Conservation (phyloP, 2,113 vertebrate species). For the Lepidothrix coronata region DNA sequence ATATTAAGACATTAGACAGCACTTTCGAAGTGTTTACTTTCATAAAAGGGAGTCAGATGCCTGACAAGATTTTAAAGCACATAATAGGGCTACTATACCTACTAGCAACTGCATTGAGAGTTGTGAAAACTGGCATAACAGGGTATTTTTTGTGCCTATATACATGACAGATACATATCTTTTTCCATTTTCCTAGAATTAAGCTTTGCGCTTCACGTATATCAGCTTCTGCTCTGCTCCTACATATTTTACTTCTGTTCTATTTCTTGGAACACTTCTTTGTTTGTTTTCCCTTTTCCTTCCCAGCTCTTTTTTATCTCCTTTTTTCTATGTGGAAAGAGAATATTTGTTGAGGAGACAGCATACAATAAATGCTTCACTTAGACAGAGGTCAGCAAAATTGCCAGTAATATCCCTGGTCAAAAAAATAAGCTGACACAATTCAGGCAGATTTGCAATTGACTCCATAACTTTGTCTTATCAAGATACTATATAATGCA, state of each 20-base stretch:
- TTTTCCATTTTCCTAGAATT: not conserved
- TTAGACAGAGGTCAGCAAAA: not conserved
- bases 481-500: not conserved
- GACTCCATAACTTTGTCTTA: not conserved
- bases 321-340: not conserved
- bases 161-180: not conserved
- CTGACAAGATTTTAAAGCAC: not conserved
- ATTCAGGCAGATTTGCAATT: not conserved
- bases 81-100: not conserved
- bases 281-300: not conserved
- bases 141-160: not conserved
- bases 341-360: not conserved
- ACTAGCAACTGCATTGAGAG: not conserved
- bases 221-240: not conserved
- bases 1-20: not conserved
- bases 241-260: not conserved
- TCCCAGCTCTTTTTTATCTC: not conserved
- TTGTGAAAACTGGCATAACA: not conserved
- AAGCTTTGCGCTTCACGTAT: not conserved
- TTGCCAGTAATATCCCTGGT: not conserved
- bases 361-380: not conserved
- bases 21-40: not conserved
- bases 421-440: not conserved
- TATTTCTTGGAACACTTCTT: not conserved
- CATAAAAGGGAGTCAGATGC: not conserved